Evolutionary conservation across 1,140 invertebrate species (phyloP), one percentile per base, ranked within the genome.

Genomic region (Aphaenogaster ashmeadi): DNA sequence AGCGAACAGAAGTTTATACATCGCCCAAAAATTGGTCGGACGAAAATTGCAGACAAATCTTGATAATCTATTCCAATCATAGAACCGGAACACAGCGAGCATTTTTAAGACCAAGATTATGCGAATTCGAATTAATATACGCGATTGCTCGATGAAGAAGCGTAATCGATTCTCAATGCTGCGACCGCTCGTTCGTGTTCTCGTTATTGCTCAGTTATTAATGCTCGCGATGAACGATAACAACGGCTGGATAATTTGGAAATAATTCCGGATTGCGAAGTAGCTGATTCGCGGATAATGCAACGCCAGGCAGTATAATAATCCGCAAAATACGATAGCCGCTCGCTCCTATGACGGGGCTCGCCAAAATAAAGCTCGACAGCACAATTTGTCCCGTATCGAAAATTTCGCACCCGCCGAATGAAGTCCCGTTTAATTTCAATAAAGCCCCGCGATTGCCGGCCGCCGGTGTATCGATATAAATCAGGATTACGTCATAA

Each of bases 381-480:
- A 72, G 58, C 54, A 21, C 69, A 75, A 75, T 84, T 60, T 60
- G 69, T 60, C 47, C 38, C 7, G 69, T 84, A 74, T 84, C 54
- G 80, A 75, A 84, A 75, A 84, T 84, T 84, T 84, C 41, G 33
- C 54, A 84, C 54, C n/a, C 69, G 54, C 41, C 41, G 80, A 84
- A 84, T 84, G 54, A 84, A 84, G 80, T 84, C 56, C 54, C 80
- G 69, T 84, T 84, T 84, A 84, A 84, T 84, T 84, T 84, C 69
- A 84, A 84, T 75, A 60, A 84, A 84, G 18, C 67, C 54, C 38
- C n/a, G 38, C 54, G 69, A 84, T 84, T 38, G 50, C 58, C 21
- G 66, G 54, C 41, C 44, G 41, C n/a, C 18, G 54, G 27, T 36
- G 66, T 54, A 84, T 84, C 54, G 54, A 84, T 84, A 75, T 75